Evolutionary conservation across 2,113 vertebrate species (phyloP).

Genomic region (Gymnocephalus cernua): DNA sequence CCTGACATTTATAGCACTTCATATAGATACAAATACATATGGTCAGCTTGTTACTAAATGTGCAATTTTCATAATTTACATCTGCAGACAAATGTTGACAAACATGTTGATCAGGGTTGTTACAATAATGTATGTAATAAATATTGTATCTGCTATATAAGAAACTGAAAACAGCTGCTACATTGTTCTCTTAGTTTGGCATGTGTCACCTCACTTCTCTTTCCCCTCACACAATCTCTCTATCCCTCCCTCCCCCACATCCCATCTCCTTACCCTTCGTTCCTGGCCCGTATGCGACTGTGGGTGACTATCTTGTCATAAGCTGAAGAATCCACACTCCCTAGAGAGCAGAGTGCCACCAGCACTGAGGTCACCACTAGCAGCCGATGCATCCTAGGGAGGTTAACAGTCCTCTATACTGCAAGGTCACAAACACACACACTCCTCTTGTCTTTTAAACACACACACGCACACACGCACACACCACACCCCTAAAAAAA

Average conservation of each 20-base stretch:
- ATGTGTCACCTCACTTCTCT: background rate
- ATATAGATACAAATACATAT: background rate
- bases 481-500: constrained; percentile 26
- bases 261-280: constrained; percentile 90
- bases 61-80: background rate
- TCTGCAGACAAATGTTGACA: background rate
- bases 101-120: background rate
- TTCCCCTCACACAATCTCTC: background rate
- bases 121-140: background rate
- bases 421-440: constrained; percentile 59
- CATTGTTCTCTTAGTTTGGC: background rate
- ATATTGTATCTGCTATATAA: background rate
- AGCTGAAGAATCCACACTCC: constrained; percentile 86
- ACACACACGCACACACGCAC: background rate
- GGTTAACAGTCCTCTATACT: constrained; percentile 69
- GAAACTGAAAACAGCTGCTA: background rate
- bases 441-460: constrained; percentile 13
- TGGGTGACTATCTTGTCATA: constrained; percentile 98
- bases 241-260: too few species aligned
- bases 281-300: constrained; percentile 95
- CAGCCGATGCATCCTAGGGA: constrained; percentile 86
- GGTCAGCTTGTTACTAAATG: background rate
- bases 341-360: constrained; percentile 83
- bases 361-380: constrained; percentile 78
- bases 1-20: background rate